Conservation (phyloP, 1,140 invertebrate species). For the Gerris buenoi region DNA sequence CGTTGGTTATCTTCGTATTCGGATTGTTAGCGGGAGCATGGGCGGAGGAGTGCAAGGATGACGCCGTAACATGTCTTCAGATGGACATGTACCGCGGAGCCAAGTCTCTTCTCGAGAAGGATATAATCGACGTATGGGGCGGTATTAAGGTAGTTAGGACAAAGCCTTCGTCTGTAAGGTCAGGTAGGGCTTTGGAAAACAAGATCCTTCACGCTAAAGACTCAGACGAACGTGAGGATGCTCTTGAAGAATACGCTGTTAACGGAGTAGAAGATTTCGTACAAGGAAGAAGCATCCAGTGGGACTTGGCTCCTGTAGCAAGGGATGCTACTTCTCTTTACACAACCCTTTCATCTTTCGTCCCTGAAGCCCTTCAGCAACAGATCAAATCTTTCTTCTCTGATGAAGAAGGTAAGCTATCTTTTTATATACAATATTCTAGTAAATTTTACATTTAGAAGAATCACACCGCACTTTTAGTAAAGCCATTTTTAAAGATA, state of each 20-base stretch:
- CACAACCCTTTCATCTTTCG: conserved; percentile 33
- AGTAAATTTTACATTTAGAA: too few relatives aligned
- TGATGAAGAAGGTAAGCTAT: not conserved
- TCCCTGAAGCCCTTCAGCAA: conserved; percentile 31
- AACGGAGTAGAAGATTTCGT: conserved; percentile 39
- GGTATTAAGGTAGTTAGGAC: conserved; percentile 36
- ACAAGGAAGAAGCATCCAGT: conserved; percentile 37
- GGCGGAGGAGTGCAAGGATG: conserved; percentile 35
- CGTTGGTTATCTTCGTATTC: not conserved
- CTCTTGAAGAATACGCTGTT: conserved; percentile 41
- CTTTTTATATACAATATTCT: too few relatives aligned
- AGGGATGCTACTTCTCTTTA: conserved; percentile 35
- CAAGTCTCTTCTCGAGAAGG: conserved; percentile 43
- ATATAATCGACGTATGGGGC: conserved; percentile 37
- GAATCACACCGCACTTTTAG: too few relatives aligned
- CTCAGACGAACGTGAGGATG: conserved; percentile 37
- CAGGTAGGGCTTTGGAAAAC: conserved; percentile 31
- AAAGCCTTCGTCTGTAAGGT: conserved; percentile 24
- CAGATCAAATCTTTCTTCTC: conserved; percentile 36
- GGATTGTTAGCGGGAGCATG: conserved; percentile 21
- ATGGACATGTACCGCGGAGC: conserved; percentile 41
- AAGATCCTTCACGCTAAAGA: conserved; percentile 34
- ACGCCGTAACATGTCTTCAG: conserved; percentile 50
- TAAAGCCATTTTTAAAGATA: too few relatives aligned
- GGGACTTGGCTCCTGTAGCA: conserved; percentile 35